These are phyloP conservation scores for Takifugu rubripes DNA, from an alignment of 2,797 vertebrate species.

Conservation along the genomic window DNA sequence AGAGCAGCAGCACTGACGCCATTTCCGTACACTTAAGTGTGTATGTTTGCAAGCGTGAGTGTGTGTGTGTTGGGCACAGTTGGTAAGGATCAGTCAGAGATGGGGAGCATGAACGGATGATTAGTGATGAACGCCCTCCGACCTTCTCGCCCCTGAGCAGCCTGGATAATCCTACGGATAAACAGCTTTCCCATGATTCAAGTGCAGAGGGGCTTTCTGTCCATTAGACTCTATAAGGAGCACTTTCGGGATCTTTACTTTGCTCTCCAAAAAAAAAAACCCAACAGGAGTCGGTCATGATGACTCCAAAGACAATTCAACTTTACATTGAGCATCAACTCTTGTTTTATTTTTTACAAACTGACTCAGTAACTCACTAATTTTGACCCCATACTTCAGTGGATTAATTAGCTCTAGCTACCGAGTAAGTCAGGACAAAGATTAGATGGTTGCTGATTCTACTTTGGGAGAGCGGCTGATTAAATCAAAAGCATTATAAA, in stretches of 20 bases:
- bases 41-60: constrained; percentile 15
- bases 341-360: too few relatives aligned
- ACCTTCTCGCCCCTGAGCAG: constrained; percentile 62
- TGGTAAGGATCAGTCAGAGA: constrained; percentile 59
- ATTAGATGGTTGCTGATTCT: too few relatives aligned
- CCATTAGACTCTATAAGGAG: constrained; percentile 39
- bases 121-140: constrained; percentile 63
- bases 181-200: constrained; percentile 60
- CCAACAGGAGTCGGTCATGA: not conserved
- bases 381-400: too few relatives aligned
- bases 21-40: not conserved
- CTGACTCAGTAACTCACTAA: too few relatives aligned
- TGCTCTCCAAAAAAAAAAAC: constrained; percentile 20
- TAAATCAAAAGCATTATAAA: not conserved
- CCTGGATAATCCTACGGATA: constrained; percentile 66
- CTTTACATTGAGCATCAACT: too few relatives aligned
- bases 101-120: constrained; percentile 63
- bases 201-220: constrained; percentile 42
- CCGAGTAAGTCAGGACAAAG: too few relatives aligned
- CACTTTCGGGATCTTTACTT: constrained; percentile 18
- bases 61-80: constrained; percentile 43
- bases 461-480: too few relatives aligned
- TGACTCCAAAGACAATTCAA: too few relatives aligned
- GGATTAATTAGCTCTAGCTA: too few relatives aligned
- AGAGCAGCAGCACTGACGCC: constrained; percentile 34